Conservation (phyloP, 1,140 invertebrate genomes). For the Calephelis virginiensis region DNA sequence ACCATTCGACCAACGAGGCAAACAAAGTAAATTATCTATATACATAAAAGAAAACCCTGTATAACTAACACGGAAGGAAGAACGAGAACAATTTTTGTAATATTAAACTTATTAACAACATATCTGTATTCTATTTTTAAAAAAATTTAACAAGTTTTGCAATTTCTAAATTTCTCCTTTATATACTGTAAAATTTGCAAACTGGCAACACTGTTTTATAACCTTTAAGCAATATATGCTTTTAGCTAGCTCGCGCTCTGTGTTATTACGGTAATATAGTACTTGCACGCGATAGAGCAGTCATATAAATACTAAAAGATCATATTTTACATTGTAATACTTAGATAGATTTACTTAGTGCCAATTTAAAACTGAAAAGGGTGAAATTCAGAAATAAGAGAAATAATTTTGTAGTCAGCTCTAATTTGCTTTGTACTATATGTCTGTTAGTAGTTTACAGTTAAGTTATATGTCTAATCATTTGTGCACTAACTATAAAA, state of each 20-base stretch:
- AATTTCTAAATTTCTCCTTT: not conserved
- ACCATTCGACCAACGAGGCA: no score
- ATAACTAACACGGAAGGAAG: no score
- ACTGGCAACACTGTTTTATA: slow-evolving; percentile 3
- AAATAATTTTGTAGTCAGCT: no score
- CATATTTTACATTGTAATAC: slow-evolving; percentile 11
- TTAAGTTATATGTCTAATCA: no score
- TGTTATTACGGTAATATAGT: slow-evolving; percentile 6
- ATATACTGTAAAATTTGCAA: not conserved
- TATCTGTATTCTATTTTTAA: not conserved
- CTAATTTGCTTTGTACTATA: no score
- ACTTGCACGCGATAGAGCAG: not conserved
- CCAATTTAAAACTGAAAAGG: not conserved
- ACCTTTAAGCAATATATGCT: not conserved
- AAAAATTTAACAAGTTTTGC: not conserved
- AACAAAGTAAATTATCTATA: no score
- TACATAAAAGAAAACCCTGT: no score
- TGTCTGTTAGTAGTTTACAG: no score
- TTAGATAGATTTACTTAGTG: not conserved
- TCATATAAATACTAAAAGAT: slow-evolving; percentile 24
- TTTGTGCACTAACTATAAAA: no score
- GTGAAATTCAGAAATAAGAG: not conserved
- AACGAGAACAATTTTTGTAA: not conserved
- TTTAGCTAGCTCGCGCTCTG: not conserved
- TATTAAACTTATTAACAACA: not conserved